Evolutionary conservation across 2,888 invertebrate genomes (phyloP), one percentile per base, ranked within the genome.

Genomic region (Autographa pulchrina): DNA sequence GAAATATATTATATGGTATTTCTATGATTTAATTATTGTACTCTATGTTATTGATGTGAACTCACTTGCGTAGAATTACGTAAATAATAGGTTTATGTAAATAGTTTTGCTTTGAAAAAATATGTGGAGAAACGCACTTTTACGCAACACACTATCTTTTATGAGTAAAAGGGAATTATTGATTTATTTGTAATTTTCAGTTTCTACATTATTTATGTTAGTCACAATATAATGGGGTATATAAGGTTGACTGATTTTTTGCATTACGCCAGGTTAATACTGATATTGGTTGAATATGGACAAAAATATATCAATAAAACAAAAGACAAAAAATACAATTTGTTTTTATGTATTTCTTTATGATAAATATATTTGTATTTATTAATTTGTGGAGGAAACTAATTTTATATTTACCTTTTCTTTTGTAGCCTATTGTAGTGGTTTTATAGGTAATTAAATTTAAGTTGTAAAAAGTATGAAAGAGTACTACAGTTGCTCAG

Each of bases 11-110:
- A 56, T 69, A 85, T 80, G 78, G 75, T 89, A 85, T 91, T 88
- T 88, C 86, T 89, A 88, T 87, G 82, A 81, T 86, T 89, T 89
- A 85, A 88, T 85, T 84, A 80, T 88, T 86, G 85, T 82, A 86
- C 85, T 85, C 79, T 85, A 83, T 87, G 81, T 82, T 87, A 85
- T 85, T 77, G 72, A 86, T 85, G 85, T 89, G 83, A 87, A 89
- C 86, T 86, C 88, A 86, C 84, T 89, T 87, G 89, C 86, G 86
- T 90, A 89, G 88, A 86, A 84, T 86, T 90, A 90, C 90, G 85
- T 89, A 89, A 88, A 89, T 78, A 84, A 87, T 92, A 91, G 90
- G 89, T 89, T 92, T 92, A 91, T 94, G 94, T 94, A 94, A 92
- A 94, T 94, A 94, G 91, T 88, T 91, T 90, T 91, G 90, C 90